A percentile compares a stretch with the other conserved stretches of the same genome.
Evolutionary conservation across 2,113 vertebrate species (phyloP).

Genomic region (Malaclemys terrapin): DNA sequence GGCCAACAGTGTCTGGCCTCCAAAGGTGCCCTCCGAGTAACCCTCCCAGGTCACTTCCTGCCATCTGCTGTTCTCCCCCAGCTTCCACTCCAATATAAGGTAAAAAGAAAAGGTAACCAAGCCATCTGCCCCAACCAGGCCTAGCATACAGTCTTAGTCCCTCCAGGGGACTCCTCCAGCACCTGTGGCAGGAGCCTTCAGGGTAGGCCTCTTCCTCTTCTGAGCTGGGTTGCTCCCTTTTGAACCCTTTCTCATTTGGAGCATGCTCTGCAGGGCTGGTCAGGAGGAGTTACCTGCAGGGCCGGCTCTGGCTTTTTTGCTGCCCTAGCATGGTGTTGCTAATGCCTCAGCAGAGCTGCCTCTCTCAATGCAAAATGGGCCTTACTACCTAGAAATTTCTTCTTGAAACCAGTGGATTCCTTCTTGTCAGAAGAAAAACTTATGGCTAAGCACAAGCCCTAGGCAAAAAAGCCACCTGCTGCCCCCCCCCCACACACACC

Average conservation of each 20-base stretch:
- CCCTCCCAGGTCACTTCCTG: neutral
- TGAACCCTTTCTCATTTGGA: neutral
- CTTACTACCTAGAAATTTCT: no score
- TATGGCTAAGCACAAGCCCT: no score
- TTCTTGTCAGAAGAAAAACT: no score
- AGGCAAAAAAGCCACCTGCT: no score
- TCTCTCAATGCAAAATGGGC: no score
- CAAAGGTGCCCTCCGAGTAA: neutral
- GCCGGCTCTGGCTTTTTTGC: no score
- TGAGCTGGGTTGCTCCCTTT: neutral
- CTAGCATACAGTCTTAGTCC: neutral
- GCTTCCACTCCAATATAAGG: neutral
- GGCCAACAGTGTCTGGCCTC: neutral
- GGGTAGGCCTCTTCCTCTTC: neutral
- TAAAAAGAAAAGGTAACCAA: neutral
- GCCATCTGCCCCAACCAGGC: neutral
- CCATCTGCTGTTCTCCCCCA: neutral
- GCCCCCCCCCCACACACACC: no score
- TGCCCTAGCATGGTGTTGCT: no score
- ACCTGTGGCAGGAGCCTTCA: neutral
- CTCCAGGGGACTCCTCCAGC: neutral
- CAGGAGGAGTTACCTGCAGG: neutral
- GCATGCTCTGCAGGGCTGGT: neutral
- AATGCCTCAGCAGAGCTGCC: no score
- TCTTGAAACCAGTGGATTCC: no score